Evolutionary conservation across 2,888 invertebrate genomes (phyloP).

Genomic region (Caenorhabditis sulstoni): DNA sequence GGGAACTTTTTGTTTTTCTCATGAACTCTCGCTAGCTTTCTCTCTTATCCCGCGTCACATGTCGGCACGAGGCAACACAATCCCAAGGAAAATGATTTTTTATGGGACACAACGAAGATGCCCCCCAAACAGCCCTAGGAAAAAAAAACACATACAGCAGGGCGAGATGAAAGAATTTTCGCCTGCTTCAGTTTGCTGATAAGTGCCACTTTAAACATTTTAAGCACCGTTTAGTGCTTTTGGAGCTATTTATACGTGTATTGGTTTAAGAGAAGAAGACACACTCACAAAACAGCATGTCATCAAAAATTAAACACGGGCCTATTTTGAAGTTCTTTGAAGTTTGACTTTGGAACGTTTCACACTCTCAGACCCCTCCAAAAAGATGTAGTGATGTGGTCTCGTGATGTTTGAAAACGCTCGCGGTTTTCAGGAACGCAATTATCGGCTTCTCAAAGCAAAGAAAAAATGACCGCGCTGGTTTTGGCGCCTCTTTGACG

Average conservation of each 20-base stretch:
- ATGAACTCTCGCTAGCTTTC: conserved; percentile 8
- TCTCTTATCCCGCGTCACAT: conserved; percentile 42
- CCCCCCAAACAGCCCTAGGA: conserved; percentile 23
- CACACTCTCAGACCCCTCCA: neutral
- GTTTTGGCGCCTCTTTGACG: neutral
- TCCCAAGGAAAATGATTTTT: conserved; percentile 58
- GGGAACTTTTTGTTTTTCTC: conserved; percentile 9
- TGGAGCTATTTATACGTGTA: conserved; percentile 46
- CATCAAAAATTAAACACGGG: neutral
- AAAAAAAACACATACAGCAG: conserved; percentile 13
- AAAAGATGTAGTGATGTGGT: neutral
- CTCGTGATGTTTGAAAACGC: conserved; percentile 25
- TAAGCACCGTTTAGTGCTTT: conserved; percentile 54
- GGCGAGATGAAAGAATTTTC: conserved; percentile 48
- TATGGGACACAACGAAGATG: conserved; percentile 27
- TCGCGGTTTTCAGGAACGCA: conserved; percentile 37
- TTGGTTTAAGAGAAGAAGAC: conserved; percentile 39
- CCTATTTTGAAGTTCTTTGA: neutral
- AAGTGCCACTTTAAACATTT: conserved; percentile 60
- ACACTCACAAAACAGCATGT: conserved; percentile 3
- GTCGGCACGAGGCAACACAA: conserved; percentile 36
- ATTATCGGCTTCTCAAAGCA: conserved; percentile 33
- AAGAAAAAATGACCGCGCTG: conserved; percentile 36
- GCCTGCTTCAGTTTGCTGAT: conserved; percentile 51
- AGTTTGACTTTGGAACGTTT: too few relatives aligned